Evolutionary conservation across 2,113 vertebrate species (phyloP), one percentile per base, ranked within the genome.

Genomic region (Hemicordylus capensis): DNA sequence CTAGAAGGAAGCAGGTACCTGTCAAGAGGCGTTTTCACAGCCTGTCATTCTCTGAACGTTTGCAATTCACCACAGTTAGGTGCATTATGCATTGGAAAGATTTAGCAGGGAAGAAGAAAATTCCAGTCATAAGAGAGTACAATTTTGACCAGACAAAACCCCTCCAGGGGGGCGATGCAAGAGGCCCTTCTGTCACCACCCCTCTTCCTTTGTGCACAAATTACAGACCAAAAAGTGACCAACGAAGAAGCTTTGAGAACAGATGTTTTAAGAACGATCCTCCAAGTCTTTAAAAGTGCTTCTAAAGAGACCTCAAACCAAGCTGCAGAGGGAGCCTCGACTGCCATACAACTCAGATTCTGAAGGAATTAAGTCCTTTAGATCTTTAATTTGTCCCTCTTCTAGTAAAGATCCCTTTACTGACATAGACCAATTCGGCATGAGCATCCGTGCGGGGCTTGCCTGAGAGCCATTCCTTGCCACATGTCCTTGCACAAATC

Each of bases 31-130:
- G 26, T 74, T 76, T 80, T 83, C 26, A 73, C 42, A 73, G 59
- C 59, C 34, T 20, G 19, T 54, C 85, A 1, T 1, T 15, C 51
- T 67, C 0, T 6, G 0, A 12, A 0, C 39, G 15, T 31, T 79
- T 0, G 11, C 84, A 59, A 0, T 0, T 3, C 66, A 4, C 1
- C 2, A 0, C 0, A 3, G 24, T 48, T 4, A 3, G 87, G 69
- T 54, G 51, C 11, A 0, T 31, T 0, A 6, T 0, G 31, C 0
- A 0, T 26, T 34, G 1, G 0, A 24, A 73, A 28, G 51, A 17
- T 51, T 0, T 1, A 0, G n/a, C 31, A 12, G 22, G 31, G 17
- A 7, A 26, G 63, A 31, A 44, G 46, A 1, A 0, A 17, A 26
- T 9, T 54, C 1, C 79, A 80, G 83, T 54, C 70, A 54, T 10